Percentiles rank a stretch among this genome's conserved stretches.
Conservation (phyloP, 2,888 invertebrate genomes). For the Tridacna crocea region DNA sequence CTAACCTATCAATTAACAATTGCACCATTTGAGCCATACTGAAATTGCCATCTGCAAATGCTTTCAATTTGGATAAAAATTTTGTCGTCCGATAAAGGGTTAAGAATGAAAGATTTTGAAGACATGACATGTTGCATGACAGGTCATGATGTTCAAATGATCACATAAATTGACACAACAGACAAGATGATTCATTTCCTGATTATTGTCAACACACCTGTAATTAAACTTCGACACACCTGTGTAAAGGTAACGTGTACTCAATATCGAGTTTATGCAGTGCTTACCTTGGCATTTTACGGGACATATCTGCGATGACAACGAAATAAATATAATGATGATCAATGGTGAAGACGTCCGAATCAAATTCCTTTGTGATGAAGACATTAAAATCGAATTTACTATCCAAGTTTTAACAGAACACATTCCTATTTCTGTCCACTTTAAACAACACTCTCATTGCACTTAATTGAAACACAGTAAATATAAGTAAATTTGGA, state of each 20-base stretch:
- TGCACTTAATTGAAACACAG: neutral
- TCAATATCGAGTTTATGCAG: neutral
- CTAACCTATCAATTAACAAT: too few relatives aligned
- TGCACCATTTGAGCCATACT: too few relatives aligned
- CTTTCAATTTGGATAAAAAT: too few relatives aligned
- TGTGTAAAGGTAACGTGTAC: conserved; percentile 12
- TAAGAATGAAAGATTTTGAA: too few relatives aligned
- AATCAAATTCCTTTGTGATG: neutral
- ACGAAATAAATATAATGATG: neutral
- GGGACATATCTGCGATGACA: conserved; percentile 16
- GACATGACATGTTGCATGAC: conserved; percentile 13
- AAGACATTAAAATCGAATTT: conserved; percentile 5
- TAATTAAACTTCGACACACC: conserved; percentile 4
- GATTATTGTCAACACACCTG: conserved; percentile 19
- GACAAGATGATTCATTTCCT: conserved; percentile 31
- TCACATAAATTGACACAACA: neutral
- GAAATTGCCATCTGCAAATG: too few relatives aligned
- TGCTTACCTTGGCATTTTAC: conserved; percentile 26
- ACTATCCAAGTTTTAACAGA: neutral
- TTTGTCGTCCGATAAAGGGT: neutral
- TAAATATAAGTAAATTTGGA: too few relatives aligned
- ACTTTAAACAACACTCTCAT: neutral
- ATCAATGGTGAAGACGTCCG: neutral
- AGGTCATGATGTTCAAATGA: conserved; percentile 9
- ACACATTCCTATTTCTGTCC: conserved; percentile 11